Conservation (phyloP, 2,113 vertebrate species). For the Piprites chloris region DNA sequence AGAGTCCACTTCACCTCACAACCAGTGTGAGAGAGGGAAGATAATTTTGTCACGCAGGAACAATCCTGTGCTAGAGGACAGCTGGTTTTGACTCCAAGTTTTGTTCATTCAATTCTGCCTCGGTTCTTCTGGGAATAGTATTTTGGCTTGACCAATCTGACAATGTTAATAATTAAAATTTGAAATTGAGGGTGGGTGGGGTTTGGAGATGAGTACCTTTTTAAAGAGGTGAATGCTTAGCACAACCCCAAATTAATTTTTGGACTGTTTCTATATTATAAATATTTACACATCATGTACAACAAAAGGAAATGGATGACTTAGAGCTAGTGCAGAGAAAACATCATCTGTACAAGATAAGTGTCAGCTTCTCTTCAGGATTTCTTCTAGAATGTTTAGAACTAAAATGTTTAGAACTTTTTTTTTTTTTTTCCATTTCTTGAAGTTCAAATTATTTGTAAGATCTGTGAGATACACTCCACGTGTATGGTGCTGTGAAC, state of each 20-base stretch:
- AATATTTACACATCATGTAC: not conserved
- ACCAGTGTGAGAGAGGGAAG: not conserved
- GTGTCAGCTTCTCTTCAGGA: not conserved
- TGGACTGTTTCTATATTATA: not conserved
- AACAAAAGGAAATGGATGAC: not conserved
- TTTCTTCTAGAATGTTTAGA: not conserved
- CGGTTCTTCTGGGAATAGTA: not conserved
- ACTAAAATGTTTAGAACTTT: too few relatives aligned
- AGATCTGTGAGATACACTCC: not conserved
- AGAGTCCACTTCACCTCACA: not conserved
- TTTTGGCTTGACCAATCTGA: not conserved
- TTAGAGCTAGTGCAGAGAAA: not conserved
- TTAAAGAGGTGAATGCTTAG: not conserved
- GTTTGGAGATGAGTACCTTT: not conserved
- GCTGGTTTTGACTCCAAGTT: not conserved
- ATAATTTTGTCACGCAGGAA: not conserved
- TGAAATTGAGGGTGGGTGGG: rapidly evolving
- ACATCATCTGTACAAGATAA: not conserved
- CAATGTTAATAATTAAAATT: not conserved
- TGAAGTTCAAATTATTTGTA: not conserved
- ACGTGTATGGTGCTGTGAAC: not conserved
- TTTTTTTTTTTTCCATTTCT: not conserved
- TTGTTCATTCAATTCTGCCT: not conserved
- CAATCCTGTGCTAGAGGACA: not conserved
- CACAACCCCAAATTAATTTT: not conserved